Percentiles rank a stretch among this genome's conserved stretches.
These are phyloP conservation scores for Littorina saxatilis DNA, from an alignment of 1,140 invertebrate species.

Conservation along the genomic window DNA sequence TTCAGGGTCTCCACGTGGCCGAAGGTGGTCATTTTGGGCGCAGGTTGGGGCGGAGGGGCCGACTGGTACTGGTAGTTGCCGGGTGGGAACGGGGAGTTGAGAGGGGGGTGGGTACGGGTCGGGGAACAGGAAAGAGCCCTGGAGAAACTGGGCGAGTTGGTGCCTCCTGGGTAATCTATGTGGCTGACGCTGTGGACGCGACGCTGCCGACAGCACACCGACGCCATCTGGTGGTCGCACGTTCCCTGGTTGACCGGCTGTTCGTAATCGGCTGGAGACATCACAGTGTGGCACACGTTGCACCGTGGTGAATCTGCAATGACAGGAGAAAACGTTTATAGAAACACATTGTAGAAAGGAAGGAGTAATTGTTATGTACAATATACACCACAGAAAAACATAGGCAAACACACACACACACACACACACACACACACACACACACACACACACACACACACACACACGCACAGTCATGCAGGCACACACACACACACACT, in stretches of 20 bases:
- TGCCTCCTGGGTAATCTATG: slow-evolving; percentile 55
- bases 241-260: slow-evolving; percentile 10
- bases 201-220: slow-evolving; percentile 63
- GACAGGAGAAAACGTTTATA: no score
- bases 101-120: slow-evolving; percentile 16
- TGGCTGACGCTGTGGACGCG: slow-evolving; percentile 71
- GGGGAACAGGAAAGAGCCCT: slow-evolving; percentile 12
- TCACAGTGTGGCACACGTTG: slow-evolving; percentile 23
- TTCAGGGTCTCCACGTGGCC: slow-evolving; percentile 44
- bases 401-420: no score
- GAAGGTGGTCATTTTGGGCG: slow-evolving; percentile 25
- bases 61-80: not conserved
- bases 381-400: no score
- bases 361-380: no score
- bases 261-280: slow-evolving; percentile 45
- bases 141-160: slow-evolving; percentile 1
- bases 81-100: slow-evolving; percentile 1
- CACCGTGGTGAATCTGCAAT: slow-evolving; percentile 30
- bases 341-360: no score
- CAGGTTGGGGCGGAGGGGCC: slow-evolving; percentile 34
- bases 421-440: slow-evolving; percentile 5
- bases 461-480: no score
- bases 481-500: slow-evolving; percentile 1
- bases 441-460: slow-evolving; percentile 18
- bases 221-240: slow-evolving; percentile 43